A percentile compares a stretch with the other conserved stretches of the same genome.
These are phyloP conservation scores for Tricholauxania praeusta DNA, from an alignment of 2,888 invertebrate genomes.

Conservation along the genomic window DNA sequence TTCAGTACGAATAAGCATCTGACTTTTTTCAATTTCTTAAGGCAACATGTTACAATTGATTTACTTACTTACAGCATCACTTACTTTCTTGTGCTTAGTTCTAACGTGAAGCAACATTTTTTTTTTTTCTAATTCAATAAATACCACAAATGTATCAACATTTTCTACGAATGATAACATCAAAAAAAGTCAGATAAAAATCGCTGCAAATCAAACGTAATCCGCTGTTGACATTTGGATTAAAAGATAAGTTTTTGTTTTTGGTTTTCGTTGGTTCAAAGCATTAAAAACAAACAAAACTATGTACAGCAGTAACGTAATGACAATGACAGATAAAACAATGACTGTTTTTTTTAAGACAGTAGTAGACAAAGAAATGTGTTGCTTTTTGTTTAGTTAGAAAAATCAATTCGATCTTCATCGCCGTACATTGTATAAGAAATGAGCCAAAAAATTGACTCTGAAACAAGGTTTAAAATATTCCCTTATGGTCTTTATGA, in stretches of 20 bases:
- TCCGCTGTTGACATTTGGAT: slow-evolving; percentile 62
- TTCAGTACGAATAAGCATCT: background rate
- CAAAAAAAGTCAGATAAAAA: slow-evolving; percentile 23
- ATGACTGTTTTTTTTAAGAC: slow-evolving; percentile 17
- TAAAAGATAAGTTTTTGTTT: slow-evolving; percentile 54
- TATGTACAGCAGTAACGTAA: slow-evolving; percentile 21
- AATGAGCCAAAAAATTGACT: too few relatives aligned
- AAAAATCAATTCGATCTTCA: too few relatives aligned
- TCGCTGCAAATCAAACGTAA: slow-evolving; percentile 57
- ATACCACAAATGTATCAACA: background rate
- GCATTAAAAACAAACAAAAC: slow-evolving; percentile 8
- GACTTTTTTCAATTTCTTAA: too few relatives aligned
- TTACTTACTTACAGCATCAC: too few relatives aligned
- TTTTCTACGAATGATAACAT: slow-evolving; percentile 28
- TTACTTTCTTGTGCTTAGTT: too few relatives aligned
- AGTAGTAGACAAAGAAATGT: slow-evolving; percentile 34
- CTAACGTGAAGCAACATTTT: too few relatives aligned
- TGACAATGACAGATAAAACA: slow-evolving; percentile 37
- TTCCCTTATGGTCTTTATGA: too few relatives aligned
- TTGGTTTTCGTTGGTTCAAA: background rate
- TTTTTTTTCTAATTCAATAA: slow-evolving; percentile 25
- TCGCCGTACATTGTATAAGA: too few relatives aligned
- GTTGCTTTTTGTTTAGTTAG: background rate
- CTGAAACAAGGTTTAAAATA: too few relatives aligned
- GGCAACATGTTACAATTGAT: too few relatives aligned